These are phyloP conservation scores for Eulithis prunata DNA, from an alignment of 2,888 invertebrate species.

Conservation along the genomic window DNA sequence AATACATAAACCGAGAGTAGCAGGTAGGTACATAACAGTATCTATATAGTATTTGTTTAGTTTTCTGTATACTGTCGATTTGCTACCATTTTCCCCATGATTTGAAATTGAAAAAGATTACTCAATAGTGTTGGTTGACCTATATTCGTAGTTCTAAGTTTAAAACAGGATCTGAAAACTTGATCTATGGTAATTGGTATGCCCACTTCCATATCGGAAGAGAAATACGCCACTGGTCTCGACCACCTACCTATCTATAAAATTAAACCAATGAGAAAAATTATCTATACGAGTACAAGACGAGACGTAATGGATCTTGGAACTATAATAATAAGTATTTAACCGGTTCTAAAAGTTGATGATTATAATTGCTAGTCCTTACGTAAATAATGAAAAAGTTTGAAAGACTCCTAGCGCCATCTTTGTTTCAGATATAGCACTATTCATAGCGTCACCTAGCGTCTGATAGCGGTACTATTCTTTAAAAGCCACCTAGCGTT, in stretches of 20 bases:
- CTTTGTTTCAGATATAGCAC: too few species aligned
- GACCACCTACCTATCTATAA: background rate
- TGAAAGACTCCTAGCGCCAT: too few species aligned
- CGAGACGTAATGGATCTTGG: background rate
- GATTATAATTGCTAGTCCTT: too few species aligned
- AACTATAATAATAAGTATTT: background rate
- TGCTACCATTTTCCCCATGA: too few species aligned
- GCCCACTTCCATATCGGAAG: conserved; percentile 24
- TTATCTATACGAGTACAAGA: background rate
- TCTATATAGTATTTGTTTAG: too few species aligned
- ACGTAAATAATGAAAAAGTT: too few species aligned
- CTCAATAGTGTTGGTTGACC: background rate
- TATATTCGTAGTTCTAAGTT: conserved; percentile 10
- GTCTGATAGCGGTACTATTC: background rate
- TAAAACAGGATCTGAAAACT: conserved; percentile 18
- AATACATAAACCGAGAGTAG: too few species aligned
- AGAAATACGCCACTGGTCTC: conserved; percentile 25
- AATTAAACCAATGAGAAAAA: conserved; percentile 6
- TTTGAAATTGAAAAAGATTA: too few species aligned
- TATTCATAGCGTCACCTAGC: conserved; percentile 19
- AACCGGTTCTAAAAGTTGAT: background rate
- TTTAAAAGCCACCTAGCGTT: conserved; percentile 11
- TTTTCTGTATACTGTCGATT: too few species aligned
- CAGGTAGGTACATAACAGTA: too few species aligned
- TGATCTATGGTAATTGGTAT: conserved; percentile 12